Conservation (phyloP, 1,140 invertebrate species). For the Anadara kagoshimensis region DNA sequence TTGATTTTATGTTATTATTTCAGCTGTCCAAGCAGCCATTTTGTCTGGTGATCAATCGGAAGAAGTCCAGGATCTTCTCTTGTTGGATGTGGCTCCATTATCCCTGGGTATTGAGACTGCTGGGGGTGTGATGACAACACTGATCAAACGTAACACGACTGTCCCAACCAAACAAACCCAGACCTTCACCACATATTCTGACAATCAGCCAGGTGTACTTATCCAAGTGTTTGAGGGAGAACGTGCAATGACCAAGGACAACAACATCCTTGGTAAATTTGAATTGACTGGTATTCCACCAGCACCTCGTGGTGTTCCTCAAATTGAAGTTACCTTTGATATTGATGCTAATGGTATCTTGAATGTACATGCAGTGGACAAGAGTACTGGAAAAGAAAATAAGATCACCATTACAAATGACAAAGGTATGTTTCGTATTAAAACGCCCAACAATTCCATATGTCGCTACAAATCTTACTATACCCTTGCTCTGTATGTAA, state of each 20-base stretch:
- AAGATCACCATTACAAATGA: conserved; percentile 99
- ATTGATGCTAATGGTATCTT: conserved; percentile 79
- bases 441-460: too few species aligned
- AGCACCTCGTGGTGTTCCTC: conserved; percentile 94
- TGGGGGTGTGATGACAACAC: conserved; percentile 95
- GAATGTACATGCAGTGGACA: conserved; percentile 77
- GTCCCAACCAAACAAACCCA: conserved; percentile 97
- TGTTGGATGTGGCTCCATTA: conserved; percentile 95
- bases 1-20: conserved; percentile 60
- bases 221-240: conserved; percentile 78
- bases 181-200: conserved; percentile 96
- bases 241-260: conserved; percentile 80
- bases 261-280: conserved; percentile 93
- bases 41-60: conserved; percentile 95
- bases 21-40: conserved; percentile 89
- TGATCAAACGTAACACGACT: conserved; percentile 97
- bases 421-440: conserved; percentile 78
- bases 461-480: too few species aligned
- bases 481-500: too few species aligned
- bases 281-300: conserved; percentile 95
- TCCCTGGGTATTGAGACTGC: conserved; percentile 98
- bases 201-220: conserved; percentile 91
- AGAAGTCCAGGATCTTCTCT: conserved; percentile 90
- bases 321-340: conserved; percentile 82
- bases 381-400: conserved; percentile 93